phyloP scores from a whole-genome alignment of 92 coral and sea anemone species.

The Nematostella vectensis region DNA sequence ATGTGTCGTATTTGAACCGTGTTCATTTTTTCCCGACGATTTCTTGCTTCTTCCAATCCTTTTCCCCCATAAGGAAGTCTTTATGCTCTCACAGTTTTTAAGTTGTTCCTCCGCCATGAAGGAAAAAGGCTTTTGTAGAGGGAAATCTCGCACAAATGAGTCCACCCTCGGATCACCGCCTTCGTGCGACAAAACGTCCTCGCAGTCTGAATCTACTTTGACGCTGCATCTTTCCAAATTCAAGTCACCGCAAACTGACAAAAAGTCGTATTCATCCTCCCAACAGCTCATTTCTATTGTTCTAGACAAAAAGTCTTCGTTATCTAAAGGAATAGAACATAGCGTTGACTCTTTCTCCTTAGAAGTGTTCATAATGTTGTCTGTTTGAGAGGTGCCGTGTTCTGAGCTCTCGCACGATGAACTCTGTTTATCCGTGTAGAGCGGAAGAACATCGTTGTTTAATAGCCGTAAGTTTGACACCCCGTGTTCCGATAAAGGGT shows the following conservation, averaged over 20 bases:
- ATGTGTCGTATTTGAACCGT: not conserved
- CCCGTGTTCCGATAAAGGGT: too few species aligned
- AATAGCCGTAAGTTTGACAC: too few species aligned
- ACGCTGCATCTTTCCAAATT: not conserved
- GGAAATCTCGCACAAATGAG: not conserved
- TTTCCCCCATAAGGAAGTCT: not conserved
- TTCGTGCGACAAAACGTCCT: too few species aligned
- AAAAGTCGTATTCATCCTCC: not conserved
- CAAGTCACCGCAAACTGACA: not conserved
- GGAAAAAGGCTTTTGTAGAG: not conserved
- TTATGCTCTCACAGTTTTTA: not conserved
- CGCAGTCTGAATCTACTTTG: not conserved
- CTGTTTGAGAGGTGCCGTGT: too few species aligned
- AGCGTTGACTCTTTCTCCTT: not conserved
- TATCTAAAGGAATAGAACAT: not conserved
- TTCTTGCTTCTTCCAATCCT: not conserved
- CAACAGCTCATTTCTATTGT: not conserved
- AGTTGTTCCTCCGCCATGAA: not conserved
- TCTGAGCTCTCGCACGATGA: too few species aligned
- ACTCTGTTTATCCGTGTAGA: too few species aligned
- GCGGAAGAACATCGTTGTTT: too few species aligned
- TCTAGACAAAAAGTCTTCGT: slow-evolving; percentile 1
- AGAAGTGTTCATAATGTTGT: too few species aligned
- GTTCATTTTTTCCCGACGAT: not conserved
- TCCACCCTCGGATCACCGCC: too few species aligned